Base-by-base conservation (phyloP, 92 coral and sea anemone genomes). In the Zoanthus sociatus region DNA sequence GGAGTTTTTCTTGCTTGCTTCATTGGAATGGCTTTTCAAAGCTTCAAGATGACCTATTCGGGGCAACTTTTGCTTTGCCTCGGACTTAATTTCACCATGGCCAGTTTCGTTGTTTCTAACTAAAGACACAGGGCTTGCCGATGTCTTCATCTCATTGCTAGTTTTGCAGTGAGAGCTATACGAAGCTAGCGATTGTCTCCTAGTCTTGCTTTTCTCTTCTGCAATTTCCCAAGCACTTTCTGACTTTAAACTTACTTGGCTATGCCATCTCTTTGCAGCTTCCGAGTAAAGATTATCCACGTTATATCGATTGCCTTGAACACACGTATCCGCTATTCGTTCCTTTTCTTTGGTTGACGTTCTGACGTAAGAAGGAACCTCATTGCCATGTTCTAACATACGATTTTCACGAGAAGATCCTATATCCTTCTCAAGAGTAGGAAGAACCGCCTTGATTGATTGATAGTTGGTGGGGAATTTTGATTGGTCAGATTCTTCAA, bases 201-300 rank as follows among this genome's bases (percentile, higher is more conserved):
- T 18, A 50, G 85, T 15, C 48, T 67, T 73, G 45, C 74, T 46
- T 55, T 68, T 45, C 75, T 81, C 75, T 5, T 54, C 13, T 21
- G 33, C 75, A 53, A 42, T 50, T 50, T 58, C 84, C 79, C 30
- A 64, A 58, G 17, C 54, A 32, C 42, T 87, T 48, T 83, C 91
- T 4, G 93, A 91, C 31, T 31, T 64, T 79, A 91, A 77, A 47
- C 68, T 88, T 15, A 90, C 78, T 21, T 77, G 83, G 37, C 93
- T 91, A 60, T 30, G 89, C 89, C 89, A 88, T 14, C 83, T 82
- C 79, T 51, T 88, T 3, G 86, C 73, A 83, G 71, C 83, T 37
- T 20, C 85, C 42, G 42, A 61, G 20, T 66, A 37, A n/a, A 47
- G 31, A 3, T 15, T 20, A 31, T n/a, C 4, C 61, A 10, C 75